A percentile compares a stretch with the other conserved stretches of the same genome.
These are phyloP conservation scores for Anthopleura xanthogrammica DNA, from an alignment of 92 coral and sea anemone genomes.

Conservation along the genomic window DNA sequence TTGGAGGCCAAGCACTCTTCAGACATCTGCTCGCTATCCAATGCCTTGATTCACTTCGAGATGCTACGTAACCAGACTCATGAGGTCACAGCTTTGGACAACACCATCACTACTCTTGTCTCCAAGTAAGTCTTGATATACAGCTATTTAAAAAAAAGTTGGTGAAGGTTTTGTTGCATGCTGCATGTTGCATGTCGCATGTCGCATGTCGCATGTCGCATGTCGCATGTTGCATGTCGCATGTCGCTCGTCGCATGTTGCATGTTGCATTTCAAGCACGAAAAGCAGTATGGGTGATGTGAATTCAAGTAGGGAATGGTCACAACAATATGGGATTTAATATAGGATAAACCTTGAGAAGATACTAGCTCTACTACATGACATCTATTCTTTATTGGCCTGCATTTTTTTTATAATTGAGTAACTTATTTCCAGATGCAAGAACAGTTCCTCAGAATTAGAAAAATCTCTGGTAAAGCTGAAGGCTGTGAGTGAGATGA, in stretches of 20 bases:
- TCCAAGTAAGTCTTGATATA: slow-evolving; percentile 49
- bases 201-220: no score
- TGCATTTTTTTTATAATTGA: not conserved
- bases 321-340: no score
- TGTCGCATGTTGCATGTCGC: no score
- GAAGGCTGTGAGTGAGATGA: slow-evolving; percentile 68
- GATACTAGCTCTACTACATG: no score
- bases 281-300: not conserved
- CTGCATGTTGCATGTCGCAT: no score
- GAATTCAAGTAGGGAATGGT: no score
- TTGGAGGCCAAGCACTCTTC: slow-evolving; percentile 87
- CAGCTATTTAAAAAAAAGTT: no score
- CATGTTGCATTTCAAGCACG: no score
- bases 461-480: slow-evolving; percentile 80
- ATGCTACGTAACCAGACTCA: slow-evolving; percentile 77
- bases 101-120: slow-evolving; percentile 74
- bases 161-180: no score
- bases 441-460: slow-evolving; percentile 78
- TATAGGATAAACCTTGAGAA: no score
- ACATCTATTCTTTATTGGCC: not conserved
- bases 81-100: slow-evolving; percentile 78
- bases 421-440: slow-evolving; percentile 50
- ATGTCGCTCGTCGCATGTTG: no score
- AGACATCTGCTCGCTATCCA: slow-evolving; percentile 86
- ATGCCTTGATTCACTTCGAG: slow-evolving; percentile 94